Evolutionary conservation across 1,140 invertebrate genomes (phyloP), one percentile per base, ranked within the genome.

Genomic region (Diabrotica virgifera): DNA sequence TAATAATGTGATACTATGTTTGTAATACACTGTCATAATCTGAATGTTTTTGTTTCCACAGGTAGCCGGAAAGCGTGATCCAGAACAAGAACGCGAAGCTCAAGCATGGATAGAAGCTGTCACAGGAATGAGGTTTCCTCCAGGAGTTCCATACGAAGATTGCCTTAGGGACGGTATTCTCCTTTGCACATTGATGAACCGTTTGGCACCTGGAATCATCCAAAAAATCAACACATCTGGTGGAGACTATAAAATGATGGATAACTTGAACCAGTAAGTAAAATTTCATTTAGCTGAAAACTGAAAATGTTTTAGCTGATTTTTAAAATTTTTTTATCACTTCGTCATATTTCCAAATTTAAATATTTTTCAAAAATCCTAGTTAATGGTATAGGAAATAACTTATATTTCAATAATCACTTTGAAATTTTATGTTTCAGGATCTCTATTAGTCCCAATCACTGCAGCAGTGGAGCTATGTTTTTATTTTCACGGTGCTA

Each of bases 241-340:
- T 5, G 92, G 91, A 0, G 93, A 95, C 71, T 97, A 96, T 80
- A 95, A 95, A 74, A 89, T 95, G 83, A 96, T 96, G 93, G 93
- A 97, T 75, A 97, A 97, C 75, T 89, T 96, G 53, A 91, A 87
- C 80, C 89, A 91, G 90, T 92, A 81, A 85, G 89, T 85, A 46
- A 24, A 24, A 24, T 24, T 24, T 24, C 1, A 24, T 24, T 1
- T 24, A 2, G 24, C 4, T 24, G 24, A n/a, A n/a, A n/a, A n/a
- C n/a, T n/a, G n/a, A n/a, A n/a, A n/a, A n/a, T n/a, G n/a, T n/a
- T n/a, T n/a, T n/a, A n/a, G n/a, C n/a, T n/a, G n/a, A n/a, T n/a
- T n/a, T n/a, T n/a, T n/a, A n/a, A n/a, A n/a, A n/a, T n/a, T n/a
- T n/a, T n/a, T n/a, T n/a, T n/a, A n/a, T n/a, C n/a, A n/a, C n/a